Evolutionary conservation across 2,888 invertebrate species (phyloP).

Genomic region (Leistus spinibarbis): DNA sequence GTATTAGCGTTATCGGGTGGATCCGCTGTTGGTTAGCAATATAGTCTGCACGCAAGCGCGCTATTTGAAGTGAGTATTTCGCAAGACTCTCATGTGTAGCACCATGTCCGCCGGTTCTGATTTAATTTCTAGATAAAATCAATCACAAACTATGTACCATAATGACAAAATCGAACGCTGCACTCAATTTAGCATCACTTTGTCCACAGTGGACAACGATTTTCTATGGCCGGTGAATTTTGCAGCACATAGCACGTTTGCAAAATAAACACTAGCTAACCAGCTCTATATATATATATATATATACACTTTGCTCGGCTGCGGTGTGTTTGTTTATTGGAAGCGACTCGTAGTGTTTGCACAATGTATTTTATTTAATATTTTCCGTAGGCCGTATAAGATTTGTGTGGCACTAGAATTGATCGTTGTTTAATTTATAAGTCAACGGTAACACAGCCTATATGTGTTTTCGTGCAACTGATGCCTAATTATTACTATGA

Average conservation of each 20-base stretch:
- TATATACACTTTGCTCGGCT: neutral
- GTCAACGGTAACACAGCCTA: neutral
- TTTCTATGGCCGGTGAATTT: neutral
- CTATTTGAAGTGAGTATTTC: too few relatives aligned
- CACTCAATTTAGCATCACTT: neutral
- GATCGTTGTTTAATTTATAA: neutral
- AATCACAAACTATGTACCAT: neutral
- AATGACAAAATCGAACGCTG: neutral
- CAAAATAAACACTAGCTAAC: neutral
- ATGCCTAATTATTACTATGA: too few relatives aligned
- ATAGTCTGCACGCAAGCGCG: too few relatives aligned
- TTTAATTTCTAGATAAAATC: neutral
- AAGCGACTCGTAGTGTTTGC: neutral
- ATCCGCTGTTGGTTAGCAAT: too few relatives aligned
- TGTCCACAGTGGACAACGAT: neutral
- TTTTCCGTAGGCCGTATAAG: neutral
- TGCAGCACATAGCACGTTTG: neutral
- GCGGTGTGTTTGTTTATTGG: neutral
- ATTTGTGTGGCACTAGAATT: neutral
- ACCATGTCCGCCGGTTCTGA: too few relatives aligned
- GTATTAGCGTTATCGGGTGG: too few relatives aligned
- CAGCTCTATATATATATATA: neutral
- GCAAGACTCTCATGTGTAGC: too few relatives aligned
- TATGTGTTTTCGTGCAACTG: neutral
- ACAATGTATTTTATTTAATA: neutral